These are phyloP conservation scores for Lamproptera curius DNA, from an alignment of 2,888 invertebrate genomes.

Conservation along the genomic window DNA sequence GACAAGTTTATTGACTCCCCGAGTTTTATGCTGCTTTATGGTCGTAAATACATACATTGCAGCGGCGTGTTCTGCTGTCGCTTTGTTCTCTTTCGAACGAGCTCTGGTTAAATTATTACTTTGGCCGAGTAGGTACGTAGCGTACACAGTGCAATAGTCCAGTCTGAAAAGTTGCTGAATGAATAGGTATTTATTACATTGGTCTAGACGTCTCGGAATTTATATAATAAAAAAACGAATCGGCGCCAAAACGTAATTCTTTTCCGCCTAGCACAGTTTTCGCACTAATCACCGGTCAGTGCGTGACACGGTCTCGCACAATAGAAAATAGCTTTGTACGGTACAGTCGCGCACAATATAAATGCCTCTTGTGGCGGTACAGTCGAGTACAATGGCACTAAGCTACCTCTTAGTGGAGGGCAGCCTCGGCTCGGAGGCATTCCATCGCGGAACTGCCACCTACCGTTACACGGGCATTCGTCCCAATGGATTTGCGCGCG, in stretches of 20 bases:
- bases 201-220: background rate
- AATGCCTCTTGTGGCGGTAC: background rate
- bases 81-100: slow-evolving; percentile 4
- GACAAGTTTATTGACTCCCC: slow-evolving; percentile 28
- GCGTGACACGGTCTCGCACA: background rate
- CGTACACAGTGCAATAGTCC: slow-evolving; percentile 4
- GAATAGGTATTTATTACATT: too few relatives aligned
- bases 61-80: slow-evolving; percentile 2
- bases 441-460: slow-evolving; percentile 60
- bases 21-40: slow-evolving; percentile 19
- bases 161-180: too few relatives aligned
- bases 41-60: slow-evolving; percentile 17
- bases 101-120: slow-evolving; percentile 6
- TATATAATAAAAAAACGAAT: background rate
- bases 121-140: too few relatives aligned
- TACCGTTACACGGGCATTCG: slow-evolving; percentile 64
- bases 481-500: slow-evolving; percentile 65
- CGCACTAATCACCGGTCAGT: background rate
- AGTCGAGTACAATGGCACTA: background rate
- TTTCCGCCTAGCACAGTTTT: background rate
- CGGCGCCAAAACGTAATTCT: background rate
- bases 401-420: background rate
- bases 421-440: slow-evolving; percentile 41
- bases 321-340: background rate
- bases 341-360: background rate